Conservation (phyloP, 2,888 invertebrate species). For the Nomada goodeniana region DNA sequence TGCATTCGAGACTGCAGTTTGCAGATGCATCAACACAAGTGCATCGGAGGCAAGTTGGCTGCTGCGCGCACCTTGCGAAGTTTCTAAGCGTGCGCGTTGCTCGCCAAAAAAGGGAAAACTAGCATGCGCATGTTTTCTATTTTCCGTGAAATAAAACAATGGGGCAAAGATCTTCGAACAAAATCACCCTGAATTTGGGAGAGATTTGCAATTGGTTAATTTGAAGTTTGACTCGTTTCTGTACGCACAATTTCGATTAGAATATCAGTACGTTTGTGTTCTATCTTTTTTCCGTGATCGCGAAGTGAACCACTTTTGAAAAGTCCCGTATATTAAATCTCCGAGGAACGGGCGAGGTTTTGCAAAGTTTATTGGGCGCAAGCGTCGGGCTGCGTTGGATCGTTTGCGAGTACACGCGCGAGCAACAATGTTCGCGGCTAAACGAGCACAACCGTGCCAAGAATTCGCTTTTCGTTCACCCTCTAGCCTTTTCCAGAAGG, state of each 20-base stretch:
- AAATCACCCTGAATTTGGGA: too few relatives aligned
- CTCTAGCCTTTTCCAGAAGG: constrained; percentile 29
- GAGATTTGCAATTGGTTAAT: too few relatives aligned
- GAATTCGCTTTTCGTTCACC: constrained; percentile 47
- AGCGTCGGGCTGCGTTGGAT: background rate
- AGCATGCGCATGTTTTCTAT: too few relatives aligned
- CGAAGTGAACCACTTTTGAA: constrained; percentile 11
- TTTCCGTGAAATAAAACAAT: background rate
- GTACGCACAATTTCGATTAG: background rate
- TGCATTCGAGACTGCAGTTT: constrained; percentile 68
- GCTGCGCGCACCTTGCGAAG: background rate
- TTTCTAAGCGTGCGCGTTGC: constrained; percentile 5
- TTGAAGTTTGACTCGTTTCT: too few relatives aligned
- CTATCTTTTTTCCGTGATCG: background rate
- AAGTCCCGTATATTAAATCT: constrained; percentile 11
- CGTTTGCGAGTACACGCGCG: constrained; percentile 36
- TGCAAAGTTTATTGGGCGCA: constrained; percentile 32
- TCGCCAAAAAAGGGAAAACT: constrained; percentile 26
- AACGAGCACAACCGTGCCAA: constrained; percentile 56
- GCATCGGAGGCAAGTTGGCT: constrained; percentile 1
- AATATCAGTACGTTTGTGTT: background rate
- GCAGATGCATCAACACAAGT: constrained; percentile 44
- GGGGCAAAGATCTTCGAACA: too few relatives aligned
- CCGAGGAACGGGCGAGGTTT: constrained; percentile 16
- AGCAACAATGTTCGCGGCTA: constrained; percentile 22